phyloP scores from a whole-genome alignment of 2,113 vertebrate genomes.

The Entelurus aequoreus region DNA sequence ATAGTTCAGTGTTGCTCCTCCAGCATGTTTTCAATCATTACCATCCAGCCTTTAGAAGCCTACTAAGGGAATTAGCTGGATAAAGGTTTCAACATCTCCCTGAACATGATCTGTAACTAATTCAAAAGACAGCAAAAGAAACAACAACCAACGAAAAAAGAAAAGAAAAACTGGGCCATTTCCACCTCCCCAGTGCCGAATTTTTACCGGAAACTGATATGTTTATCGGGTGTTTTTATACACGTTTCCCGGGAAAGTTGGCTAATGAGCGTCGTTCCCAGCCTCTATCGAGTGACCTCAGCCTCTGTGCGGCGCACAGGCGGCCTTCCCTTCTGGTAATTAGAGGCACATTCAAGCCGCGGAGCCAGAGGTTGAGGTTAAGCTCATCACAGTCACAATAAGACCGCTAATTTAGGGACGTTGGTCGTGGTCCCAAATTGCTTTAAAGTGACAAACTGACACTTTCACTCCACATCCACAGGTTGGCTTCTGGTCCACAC shows the following conservation, averaged over 20 bases:
- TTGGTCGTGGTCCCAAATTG: slow-evolving; percentile 32
- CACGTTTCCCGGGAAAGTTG: slow-evolving; percentile 46
- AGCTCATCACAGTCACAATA: slow-evolving; percentile 51
- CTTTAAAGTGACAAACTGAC: slow-evolving; percentile 35
- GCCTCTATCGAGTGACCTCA: slow-evolving; percentile 50
- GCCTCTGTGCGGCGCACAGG: slow-evolving; percentile 24
- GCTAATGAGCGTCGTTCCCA: slow-evolving; percentile 54
- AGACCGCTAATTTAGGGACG: slow-evolving; percentile 48
- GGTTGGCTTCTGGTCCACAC: not conserved
- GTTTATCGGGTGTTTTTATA: slow-evolving; percentile 21
- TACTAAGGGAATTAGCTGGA: slow-evolving; percentile 38
- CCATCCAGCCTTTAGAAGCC: slow-evolving; percentile 44
- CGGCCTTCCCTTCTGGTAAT: slow-evolving; percentile 46
- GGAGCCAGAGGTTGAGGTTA: slow-evolving; percentile 53
- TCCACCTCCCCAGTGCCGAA: slow-evolving; percentile 7
- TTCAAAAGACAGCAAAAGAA: slow-evolving; percentile 3
- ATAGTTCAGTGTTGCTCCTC: not conserved
- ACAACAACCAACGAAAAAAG: not conserved
- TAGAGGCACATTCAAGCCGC: slow-evolving; percentile 41
- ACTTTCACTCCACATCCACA: slow-evolving; percentile 28
- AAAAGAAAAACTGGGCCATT: not conserved
- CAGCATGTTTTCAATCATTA: slow-evolving; percentile 21
- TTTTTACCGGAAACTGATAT: slow-evolving; percentile 34
- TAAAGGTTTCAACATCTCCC: slow-evolving; percentile 31
- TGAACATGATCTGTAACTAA: slow-evolving; percentile 10